phyloP scores from a whole-genome alignment of 2,888 invertebrate genomes.

The Drosophila basisetae region DNA sequence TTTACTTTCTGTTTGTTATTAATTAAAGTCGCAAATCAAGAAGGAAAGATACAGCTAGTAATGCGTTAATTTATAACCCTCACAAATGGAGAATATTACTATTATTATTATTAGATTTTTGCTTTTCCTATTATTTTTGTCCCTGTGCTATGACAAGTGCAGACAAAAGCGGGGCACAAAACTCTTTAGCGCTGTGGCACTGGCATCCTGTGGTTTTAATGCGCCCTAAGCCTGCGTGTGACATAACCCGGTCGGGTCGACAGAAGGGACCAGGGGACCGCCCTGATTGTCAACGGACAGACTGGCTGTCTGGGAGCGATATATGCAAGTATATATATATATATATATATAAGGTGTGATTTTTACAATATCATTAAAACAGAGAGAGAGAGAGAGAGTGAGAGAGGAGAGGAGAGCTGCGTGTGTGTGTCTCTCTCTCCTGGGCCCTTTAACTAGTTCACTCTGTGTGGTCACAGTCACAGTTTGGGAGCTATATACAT shows the following conservation, averaged over 20 bases:
- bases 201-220: conserved; percentile 81
- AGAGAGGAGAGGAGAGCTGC: neutral
- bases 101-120: conserved; percentile 26
- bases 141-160: conserved; percentile 64
- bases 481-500: conserved; percentile 54
- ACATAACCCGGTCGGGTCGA: conserved; percentile 65
- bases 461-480: conserved; percentile 55
- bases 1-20: conserved; percentile 45
- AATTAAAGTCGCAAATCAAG: conserved; percentile 32
- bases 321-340: neutral
- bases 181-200: conserved; percentile 65
- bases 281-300: conserved; percentile 69
- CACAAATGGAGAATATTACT: conserved; percentile 32
- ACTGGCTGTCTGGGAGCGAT: conserved; percentile 15
- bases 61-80: conserved; percentile 63
- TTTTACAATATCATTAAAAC: conserved; percentile 82
- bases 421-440: conserved; percentile 10
- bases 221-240: conserved; percentile 72
- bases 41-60: conserved; percentile 28
- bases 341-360: conserved; percentile 72
- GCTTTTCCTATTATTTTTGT: conserved; percentile 3
- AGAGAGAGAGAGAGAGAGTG: neutral
- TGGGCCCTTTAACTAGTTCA: conserved; percentile 46
- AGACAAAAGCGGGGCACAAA: conserved; percentile 47
- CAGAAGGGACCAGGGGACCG: conserved; percentile 68